A percentile compares a stretch with the other conserved stretches of the same genome.
Conservation (phyloP, 2,888 invertebrate genomes). For the Drosophila fungiperda region DNA sequence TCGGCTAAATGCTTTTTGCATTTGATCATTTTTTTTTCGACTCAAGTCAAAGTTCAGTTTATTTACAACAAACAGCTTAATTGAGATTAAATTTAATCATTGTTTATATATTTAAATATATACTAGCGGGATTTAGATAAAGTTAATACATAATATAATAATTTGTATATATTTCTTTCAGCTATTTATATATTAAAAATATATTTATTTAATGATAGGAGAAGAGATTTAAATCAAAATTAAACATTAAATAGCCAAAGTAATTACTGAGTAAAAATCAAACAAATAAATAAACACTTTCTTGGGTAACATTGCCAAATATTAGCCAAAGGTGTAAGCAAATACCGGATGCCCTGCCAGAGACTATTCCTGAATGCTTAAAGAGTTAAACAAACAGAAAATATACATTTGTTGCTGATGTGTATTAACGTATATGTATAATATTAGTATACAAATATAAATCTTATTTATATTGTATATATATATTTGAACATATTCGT, state of each 20-base stretch:
- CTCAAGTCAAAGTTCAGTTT: too few species aligned
- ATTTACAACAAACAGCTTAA: background rate
- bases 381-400: background rate
- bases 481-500: background rate
- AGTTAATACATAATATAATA: background rate
- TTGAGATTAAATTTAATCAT: background rate
- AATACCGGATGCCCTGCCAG: background rate
- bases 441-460: background rate
- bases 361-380: background rate
- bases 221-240: background rate
- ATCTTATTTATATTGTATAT: background rate
- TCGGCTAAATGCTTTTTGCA: too few species aligned
- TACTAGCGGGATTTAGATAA: too few species aligned
- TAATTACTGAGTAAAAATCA: background rate
- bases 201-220: background rate
- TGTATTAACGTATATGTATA: background rate
- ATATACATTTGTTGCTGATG: background rate
- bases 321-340: too few species aligned
- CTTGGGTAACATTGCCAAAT: too few species aligned
- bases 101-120: background rate
- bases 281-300: background rate
- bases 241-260: background rate
- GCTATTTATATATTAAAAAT: background rate
- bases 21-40: too few species aligned
- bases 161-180: background rate